Base-by-base conservation (phyloP, 2,113 vertebrate species). In the Polypterus bichir region DNA sequence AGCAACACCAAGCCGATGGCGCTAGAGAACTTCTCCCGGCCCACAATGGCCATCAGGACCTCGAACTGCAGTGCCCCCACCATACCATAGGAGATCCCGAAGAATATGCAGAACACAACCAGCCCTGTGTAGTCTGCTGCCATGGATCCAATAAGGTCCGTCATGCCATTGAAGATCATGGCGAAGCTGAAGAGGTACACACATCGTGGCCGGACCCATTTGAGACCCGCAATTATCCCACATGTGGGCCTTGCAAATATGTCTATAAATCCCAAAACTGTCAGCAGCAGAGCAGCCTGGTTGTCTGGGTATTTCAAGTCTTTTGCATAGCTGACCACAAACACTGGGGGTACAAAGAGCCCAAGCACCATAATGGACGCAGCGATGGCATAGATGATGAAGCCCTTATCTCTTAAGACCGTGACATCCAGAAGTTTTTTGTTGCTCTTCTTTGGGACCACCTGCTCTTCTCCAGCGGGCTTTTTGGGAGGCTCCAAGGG, bases 41-140 rank as follows among this genome's bases (percentile, higher is more conserved):
- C 95, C 62, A 98, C 92, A 0, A 98, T 90, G n/a, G 90, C 71
- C 95, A 97, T 98, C 62, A 98, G 88, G 65, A 98, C 94, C 78
- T 98, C 95, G 61, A 98, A 98, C 79, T 98, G 95, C 66, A 98
- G 84, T 2, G 93, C 95, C 0, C 95, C 95, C 73, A 98, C 93
- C 95, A 98, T 98, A 62, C 94, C 94, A 0, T 98, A 98, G 59
- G 95, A 97, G 74, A 98, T 74, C 67, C 95, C 94, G 27, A 97
- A 98, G 79, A 98, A 98, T 81, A 97, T 80, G 65, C 93, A 97
- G 70, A 91, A 98, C 54, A 91, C 78, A 44, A 89, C 91, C 65
- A 97, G 79, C 4, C 88, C 77, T 0, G 64, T 1, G 1, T 97
- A 98, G 71, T 88, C 79, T 2, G 52, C 47, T 58, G 88, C 72